phyloP scores from a whole-genome alignment of 2,888 invertebrate species.

The Cetonia aurata region DNA sequence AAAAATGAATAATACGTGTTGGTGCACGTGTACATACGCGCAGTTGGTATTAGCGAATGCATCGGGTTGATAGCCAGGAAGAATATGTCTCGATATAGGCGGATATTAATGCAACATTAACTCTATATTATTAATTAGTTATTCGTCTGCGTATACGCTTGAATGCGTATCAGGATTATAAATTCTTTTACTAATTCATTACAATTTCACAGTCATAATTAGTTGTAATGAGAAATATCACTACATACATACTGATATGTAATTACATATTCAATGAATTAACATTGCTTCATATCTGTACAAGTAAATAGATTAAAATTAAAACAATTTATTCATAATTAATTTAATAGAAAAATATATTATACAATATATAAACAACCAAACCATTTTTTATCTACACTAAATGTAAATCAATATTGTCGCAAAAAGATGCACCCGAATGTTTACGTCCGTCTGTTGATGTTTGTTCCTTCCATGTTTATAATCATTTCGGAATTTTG shows the following conservation, averaged over 20 bases:
- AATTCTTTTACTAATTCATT: background rate
- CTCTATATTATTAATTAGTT: constrained; percentile 8
- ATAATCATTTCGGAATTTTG: constrained; percentile 15
- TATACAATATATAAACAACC: too few species aligned
- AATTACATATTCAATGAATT: too few species aligned
- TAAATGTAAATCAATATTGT: too few species aligned
- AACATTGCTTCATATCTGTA: too few species aligned
- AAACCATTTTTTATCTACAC: too few species aligned
- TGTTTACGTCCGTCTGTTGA: constrained; percentile 3
- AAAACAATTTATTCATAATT: too few species aligned
- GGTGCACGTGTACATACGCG: constrained; percentile 22
- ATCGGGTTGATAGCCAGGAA: background rate
- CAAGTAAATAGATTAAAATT: too few species aligned
- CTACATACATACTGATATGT: too few species aligned
- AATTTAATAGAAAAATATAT: too few species aligned
- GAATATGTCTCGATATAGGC: background rate
- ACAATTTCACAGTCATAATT: background rate
- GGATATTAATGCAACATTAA: constrained; percentile 24
- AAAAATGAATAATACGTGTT: constrained; percentile 37
- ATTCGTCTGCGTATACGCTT: background rate
- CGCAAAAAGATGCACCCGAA: too few species aligned
- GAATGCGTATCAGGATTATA: background rate
- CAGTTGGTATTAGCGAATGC: background rate
- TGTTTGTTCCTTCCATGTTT: constrained; percentile 13
- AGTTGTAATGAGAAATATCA: too few species aligned